Base-by-base conservation (phyloP, 2,113 vertebrate genomes). In the Ceyx margarethae region DNA sequence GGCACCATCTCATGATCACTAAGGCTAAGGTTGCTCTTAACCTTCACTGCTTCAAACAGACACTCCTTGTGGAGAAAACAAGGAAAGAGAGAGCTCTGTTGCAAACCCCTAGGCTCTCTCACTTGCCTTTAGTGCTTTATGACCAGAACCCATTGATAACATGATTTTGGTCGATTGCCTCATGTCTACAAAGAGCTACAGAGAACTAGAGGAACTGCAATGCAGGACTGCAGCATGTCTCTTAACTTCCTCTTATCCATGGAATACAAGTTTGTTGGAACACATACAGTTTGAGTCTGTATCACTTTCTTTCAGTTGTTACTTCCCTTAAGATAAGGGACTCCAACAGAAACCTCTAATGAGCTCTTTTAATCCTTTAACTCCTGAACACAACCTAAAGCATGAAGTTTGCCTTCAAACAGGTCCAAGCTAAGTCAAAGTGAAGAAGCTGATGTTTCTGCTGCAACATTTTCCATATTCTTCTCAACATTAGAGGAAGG, bases 341-440 rank as follows among this genome's bases (percentile, higher is more conserved):
- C 83, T 77, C 16, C 29, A 66, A 16, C 0, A 51, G 31, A 42
- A 84, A 85, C 56, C 31, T 45, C 1, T 6, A n/a, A 48, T 60
- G 40, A 85, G 8, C 11, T 50, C 6, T 76, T 86, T 37, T 37
- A 81, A 62, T 31, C 29, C 46, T 80, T 76, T 29, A 71, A 29
- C 5, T 23, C 69, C 25, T 56, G 40, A 85, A 74, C 5, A 71
- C 51, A 65, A 3, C 25, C 51, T 54, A 19, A 87, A 81, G 21
- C 51, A 64, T 58, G 35, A 94, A 64, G 14, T 73, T 95, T 82
- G 73, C 75, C 91, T 96, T 85, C 89, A 92, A 87, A 92, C 53
- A 81, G 61, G 62, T 88, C 81, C 90, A 94, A 82, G 57, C 50
- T 72, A 72, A 67, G 48, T 20, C 65, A 31, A 95, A 86, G 67